Evolutionary conservation across 1,140 invertebrate genomes (phyloP).

Genomic region (Daktulosphaira vitifoliae): DNA sequence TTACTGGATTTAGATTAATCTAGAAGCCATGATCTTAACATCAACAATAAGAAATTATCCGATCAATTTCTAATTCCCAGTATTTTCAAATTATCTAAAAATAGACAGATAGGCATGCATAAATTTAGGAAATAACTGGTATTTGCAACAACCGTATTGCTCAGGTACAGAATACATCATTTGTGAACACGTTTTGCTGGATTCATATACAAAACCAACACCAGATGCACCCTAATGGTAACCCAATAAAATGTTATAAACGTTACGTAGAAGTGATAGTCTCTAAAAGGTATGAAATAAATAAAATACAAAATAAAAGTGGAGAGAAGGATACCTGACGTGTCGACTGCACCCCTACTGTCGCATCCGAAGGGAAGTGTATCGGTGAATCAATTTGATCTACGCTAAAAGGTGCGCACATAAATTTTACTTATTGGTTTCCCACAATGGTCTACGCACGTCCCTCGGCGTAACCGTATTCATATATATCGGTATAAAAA

Average conservation of each 20-base stretch:
- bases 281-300: neutral
- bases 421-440: constrained; percentile 23
- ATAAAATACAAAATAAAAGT: neutral
- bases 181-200: too few relatives aligned
- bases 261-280: constrained; percentile 5
- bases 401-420: constrained; percentile 1
- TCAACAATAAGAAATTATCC: too few relatives aligned
- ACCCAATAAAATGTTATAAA: neutral
- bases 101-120: too few relatives aligned
- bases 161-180: too few relatives aligned
- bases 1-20: too few relatives aligned
- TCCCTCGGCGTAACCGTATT: constrained; percentile 19
- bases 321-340: constrained; percentile 15
- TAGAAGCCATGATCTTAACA: too few relatives aligned
- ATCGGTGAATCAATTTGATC: constrained; percentile 12
- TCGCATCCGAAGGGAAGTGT: neutral
- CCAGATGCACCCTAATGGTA: neutral
- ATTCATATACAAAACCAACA: too few relatives aligned
- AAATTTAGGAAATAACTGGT: too few relatives aligned
- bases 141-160: too few relatives aligned
- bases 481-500: constrained; percentile 7
- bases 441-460: constrained; percentile 9
- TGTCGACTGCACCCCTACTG: neutral
- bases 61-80: too few relatives aligned
- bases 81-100: too few relatives aligned